Base-by-base conservation (phyloP, 2,113 vertebrate species). In the Panthera leo region DNA sequence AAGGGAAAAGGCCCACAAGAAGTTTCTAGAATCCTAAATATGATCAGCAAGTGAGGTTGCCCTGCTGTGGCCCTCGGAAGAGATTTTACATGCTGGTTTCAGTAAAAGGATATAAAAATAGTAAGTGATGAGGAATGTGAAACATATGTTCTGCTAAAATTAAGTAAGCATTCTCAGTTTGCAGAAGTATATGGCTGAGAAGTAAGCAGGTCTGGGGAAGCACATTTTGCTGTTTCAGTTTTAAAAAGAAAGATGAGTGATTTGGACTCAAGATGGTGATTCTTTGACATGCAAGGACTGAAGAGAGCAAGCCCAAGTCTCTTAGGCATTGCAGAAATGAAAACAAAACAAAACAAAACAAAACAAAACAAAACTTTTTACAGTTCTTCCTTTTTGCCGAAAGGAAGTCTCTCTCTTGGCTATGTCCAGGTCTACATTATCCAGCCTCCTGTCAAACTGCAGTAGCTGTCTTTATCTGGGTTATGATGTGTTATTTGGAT, bases 21-120 rank as follows among this genome's bases (percentile, higher is more conserved):
- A 83, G 2, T 25, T 53, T 36, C 51, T 36, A 36, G 8, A 91
- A 82, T 85, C 29, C 23, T 78, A 65, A 86, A 10, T 55, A 58
- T 3, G 31, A 68, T 65, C 12, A 51, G 25, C 29, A 67, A 78
- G 8, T 34, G 5, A 76, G 7, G 4, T 7, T 5, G 27, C 13
- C 53, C 9, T 71, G 15, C 5, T 70, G 4, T 83, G 9, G 10
- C 34, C 82, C 29, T 53, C 89, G 48, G 7, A 36, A 92, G 70
- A 88, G 7, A 89, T 25, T 68, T 70, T 93, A 65, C 36, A 87
- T 67, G 14, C 51, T 91, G 48, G 5, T 85, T 95, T 61, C 42
- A 92, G 91, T 65, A 67, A 93, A 95, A 91, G 7, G 1, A 14
- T 36, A 91, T 94, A 42, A 90, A 91, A 76, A 92, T 85, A 92